Base-by-base conservation (phyloP, 2,113 vertebrate genomes). In the Microcebus murinus region DNA sequence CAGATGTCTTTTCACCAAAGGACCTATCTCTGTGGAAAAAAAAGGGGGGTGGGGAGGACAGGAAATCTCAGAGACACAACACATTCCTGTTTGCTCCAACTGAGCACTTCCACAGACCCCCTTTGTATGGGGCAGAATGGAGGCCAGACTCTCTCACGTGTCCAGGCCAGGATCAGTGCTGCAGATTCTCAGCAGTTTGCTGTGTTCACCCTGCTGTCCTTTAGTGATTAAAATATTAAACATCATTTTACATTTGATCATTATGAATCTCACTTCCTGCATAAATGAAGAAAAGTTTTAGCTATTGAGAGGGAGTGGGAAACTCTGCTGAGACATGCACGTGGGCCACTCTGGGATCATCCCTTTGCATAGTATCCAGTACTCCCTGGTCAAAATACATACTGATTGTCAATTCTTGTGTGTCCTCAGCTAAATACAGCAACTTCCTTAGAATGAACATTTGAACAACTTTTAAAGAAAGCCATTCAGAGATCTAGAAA, bases 1-100 rank as follows among this genome's bases (percentile, higher is more conserved):
- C 96, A 98, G 97, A 97, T 97, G 97, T 93, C 94, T 97, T 98
- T 98, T 97, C 89, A 95, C 95, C 96, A 96, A 97, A 97, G 36
- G 87, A 98, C 91, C 95, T 95, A 93, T 96, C 94, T 97, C 91
- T 88, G 71, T 95, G 96, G 79, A 67, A 70, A 83, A 94, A 89
- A 88, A 67, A 45, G 17, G 70, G 39, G 4, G 48, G 4, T 39
- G 68, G 23, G 55, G 65, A 48, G 63, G 67, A 79, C 93, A 97
- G 97, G 97, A 98, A 97, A 80, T 88, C 90, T 48, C 92, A 81
- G 95, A 98, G 98, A 98, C 97, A 93, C 81, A 97, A 67, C 97
- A 87, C 96, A 97, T 98, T 98, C 96, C 95, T 93, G 79, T 84
- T 97, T 80, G 74, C 90, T 96, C 57, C 86, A 79, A n/a, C 96